These are phyloP conservation scores for Salvelinus sp. DNA, from an alignment of 2,113 vertebrate species.

Conservation along the genomic window DNA sequence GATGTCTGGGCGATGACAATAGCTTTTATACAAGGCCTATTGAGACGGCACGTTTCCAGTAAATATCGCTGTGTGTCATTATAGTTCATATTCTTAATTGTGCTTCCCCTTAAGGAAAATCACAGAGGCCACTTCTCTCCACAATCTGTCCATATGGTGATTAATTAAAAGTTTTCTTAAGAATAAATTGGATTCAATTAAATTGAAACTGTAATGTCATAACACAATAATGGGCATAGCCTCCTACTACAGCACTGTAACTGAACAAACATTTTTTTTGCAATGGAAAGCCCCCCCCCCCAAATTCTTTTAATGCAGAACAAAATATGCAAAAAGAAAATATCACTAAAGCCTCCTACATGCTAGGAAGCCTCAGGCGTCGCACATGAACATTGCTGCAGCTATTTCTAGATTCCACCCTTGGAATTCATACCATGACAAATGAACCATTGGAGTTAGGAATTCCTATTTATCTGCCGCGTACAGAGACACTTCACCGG, in stretches of 20 bases:
- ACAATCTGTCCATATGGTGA: conserved; percentile 81
- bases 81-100: conserved; percentile 86
- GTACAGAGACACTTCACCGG: conserved; percentile 77
- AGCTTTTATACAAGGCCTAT: conserved; percentile 69
- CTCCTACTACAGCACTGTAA: conserved; percentile 62
- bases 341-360: conserved; percentile 85
- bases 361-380: conserved; percentile 76
- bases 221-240: conserved; percentile 79
- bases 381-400: conserved; percentile 73
- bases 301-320: conserved; percentile 62
- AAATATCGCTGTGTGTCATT: conserved; percentile 78
- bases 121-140: conserved; percentile 76
- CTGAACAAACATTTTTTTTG: conserved; percentile 67
- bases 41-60: conserved; percentile 78
- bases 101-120: conserved; percentile 78
- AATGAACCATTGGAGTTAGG: conserved; percentile 81
- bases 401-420: conserved; percentile 83
- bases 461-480: conserved; percentile 80
- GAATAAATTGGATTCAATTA: conserved; percentile 84
- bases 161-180: conserved; percentile 87
- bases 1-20: conserved; percentile 71
- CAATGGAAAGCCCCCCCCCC: conserved; percentile 50
- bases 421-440: conserved; percentile 83
- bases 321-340: conserved; percentile 82
- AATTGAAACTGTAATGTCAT: conserved; percentile 84